Conservation (phyloP, 35 echinoderm and acorn worm genomes). For the Apostichopus japonicus region DNA sequence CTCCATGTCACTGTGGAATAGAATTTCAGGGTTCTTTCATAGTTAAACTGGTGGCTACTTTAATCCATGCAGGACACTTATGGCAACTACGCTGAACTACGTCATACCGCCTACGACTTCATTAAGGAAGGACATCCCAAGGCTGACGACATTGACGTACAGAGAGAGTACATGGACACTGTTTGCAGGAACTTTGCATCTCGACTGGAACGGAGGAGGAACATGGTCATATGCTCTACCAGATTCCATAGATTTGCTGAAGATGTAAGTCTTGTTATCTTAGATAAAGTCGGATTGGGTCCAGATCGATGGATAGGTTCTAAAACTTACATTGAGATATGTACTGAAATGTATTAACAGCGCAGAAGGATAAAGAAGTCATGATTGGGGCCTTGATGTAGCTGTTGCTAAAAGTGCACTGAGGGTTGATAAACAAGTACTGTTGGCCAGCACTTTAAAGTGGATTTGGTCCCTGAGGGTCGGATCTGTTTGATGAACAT, state of each 20-base stretch:
- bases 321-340: not conserved
- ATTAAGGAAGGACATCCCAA: slow-evolving; percentile 83
- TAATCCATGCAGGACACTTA: slow-evolving; percentile 80
- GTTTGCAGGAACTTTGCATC: slow-evolving; percentile 93
- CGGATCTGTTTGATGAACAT: no score
- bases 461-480: no score
- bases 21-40: no score
- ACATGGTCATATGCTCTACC: slow-evolving; percentile 88
- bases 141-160: slow-evolving; percentile 79
- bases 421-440: no score
- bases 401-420: no score
- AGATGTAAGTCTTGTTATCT: slow-evolving; percentile 61
- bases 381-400: no score
- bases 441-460: no score
- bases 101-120: slow-evolving; percentile 81
- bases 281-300: no score
- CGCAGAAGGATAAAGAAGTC: no score
- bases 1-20: no score
- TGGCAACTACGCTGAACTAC: slow-evolving; percentile 92
- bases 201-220: slow-evolving; percentile 81
- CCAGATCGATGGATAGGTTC: not conserved
- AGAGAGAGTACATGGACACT: slow-evolving; percentile 91
- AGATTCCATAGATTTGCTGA: slow-evolving; percentile 91
- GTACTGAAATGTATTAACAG: no score
- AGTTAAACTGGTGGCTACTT: not conserved